Conservation (phyloP, 2,797 vertebrate genomes). For the Trachurus trachurus region DNA sequence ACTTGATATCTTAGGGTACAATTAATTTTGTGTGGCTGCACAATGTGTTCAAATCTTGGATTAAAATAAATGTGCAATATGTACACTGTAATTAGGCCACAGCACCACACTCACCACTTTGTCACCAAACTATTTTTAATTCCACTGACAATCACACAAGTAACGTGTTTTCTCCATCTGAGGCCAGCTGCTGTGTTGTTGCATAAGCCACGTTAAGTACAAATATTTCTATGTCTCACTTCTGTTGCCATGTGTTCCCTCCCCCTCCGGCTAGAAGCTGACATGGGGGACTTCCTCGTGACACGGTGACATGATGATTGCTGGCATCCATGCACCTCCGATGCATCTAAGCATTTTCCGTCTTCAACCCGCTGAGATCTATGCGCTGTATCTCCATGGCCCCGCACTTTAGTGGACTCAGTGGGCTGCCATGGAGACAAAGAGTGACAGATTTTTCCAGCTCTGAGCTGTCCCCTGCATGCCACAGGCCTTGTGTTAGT, state of each 20-base stretch:
- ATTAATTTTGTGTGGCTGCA: background rate
- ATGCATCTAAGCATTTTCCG: constrained; percentile 52
- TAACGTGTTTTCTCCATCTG: background rate
- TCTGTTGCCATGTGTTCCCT: constrained; percentile 18
- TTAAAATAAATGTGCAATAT: background rate
- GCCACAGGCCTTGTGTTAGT: constrained; percentile 41
- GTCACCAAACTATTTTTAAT: background rate
- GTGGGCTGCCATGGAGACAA: constrained; percentile 56
- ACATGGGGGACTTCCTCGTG: constrained; percentile 43
- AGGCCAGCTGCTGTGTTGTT: constrained; percentile 15
- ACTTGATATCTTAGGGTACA: background rate
- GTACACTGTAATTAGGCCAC: background rate
- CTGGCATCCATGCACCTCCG: constrained; percentile 59
- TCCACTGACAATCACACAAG: background rate
- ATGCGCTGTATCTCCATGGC: constrained; percentile 37
- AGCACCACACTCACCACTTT: background rate
- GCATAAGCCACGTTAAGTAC: constrained; percentile 4
- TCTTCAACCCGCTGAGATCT: constrained; percentile 50
- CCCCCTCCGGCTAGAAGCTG: constrained; percentile 53
- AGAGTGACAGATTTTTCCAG: constrained; percentile 56
- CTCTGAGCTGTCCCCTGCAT: constrained; percentile 56
- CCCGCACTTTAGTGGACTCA: constrained; percentile 35
- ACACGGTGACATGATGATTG: constrained; percentile 66
- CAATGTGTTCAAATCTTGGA: background rate
- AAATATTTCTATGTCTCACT: constrained; percentile 27